Conservation (phyloP, 1,140 invertebrate species). For the Lucilia cuprina region DNA sequence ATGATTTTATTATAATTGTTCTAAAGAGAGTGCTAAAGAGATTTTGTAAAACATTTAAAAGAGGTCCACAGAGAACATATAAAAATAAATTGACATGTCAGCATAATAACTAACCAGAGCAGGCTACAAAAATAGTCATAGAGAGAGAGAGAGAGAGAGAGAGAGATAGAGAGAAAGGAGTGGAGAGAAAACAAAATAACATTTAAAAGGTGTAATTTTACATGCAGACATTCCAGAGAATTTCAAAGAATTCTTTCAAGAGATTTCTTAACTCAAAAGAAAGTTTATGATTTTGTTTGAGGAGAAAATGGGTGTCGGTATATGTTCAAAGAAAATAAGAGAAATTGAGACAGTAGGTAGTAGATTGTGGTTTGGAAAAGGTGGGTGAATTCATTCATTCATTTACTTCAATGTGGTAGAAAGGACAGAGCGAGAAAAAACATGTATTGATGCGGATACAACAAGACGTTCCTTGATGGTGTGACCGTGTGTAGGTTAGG, state of each 20-base stretch:
- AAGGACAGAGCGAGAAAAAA: background rate
- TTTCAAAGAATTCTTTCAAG: background rate
- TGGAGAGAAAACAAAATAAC: background rate
- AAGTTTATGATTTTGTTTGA: background rate
- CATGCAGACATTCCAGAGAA: conserved; percentile 1
- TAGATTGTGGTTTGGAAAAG: background rate
- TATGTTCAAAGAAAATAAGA: background rate
- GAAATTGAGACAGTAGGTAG: background rate
- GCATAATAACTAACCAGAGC: background rate
- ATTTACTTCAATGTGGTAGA: background rate
- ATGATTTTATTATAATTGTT: background rate
- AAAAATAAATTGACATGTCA: background rate
- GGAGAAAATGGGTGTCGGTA: background rate
- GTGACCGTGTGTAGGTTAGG: background rate
- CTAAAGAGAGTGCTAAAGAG: background rate
- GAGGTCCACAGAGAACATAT: background rate
- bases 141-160: no score
- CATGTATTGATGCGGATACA: conserved; percentile 19
- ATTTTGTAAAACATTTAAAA: background rate
- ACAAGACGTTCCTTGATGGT: conserved; percentile 21
- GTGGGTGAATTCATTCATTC: background rate
- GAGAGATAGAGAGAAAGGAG: background rate
- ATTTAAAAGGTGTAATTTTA: background rate
- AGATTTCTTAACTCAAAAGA: background rate
- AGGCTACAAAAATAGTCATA: background rate